Percentiles rank a stretch among this genome's conserved stretches.
Conservation (phyloP, 2,113 vertebrate species). For the Anarrhichthys ocellatus region DNA sequence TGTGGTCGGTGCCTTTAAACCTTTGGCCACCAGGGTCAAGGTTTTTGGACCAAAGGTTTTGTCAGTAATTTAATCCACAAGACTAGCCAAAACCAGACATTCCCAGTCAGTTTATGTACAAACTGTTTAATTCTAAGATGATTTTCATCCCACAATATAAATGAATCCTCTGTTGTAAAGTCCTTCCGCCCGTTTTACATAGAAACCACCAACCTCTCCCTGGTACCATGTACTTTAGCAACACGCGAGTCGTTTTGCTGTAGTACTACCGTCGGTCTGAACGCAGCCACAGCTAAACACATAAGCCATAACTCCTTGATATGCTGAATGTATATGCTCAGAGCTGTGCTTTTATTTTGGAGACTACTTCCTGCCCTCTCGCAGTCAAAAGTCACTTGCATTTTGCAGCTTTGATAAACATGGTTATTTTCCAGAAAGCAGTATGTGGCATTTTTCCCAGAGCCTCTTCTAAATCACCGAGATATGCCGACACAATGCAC, state of each 20-base stretch:
- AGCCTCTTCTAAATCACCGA: slow-evolving; percentile 18
- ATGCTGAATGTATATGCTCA: background rate
- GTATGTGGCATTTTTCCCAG: background rate
- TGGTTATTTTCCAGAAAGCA: slow-evolving; percentile 8
- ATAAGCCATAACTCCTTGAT: background rate
- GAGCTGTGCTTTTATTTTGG: background rate
- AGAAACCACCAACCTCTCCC: background rate
- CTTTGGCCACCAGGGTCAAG: background rate
- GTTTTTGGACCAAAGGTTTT: background rate
- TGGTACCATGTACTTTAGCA: background rate
- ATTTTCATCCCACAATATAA: background rate
- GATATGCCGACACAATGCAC: slow-evolving; percentile 29
- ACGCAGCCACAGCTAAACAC: background rate
- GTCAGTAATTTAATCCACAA: background rate
- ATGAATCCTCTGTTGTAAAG: background rate
- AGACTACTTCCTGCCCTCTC: slow-evolving; percentile 4
- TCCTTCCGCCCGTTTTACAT: background rate
- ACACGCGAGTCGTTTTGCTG: background rate
- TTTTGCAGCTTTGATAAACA: slow-evolving; percentile 20
- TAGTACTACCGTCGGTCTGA: background rate
- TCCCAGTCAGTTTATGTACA: too few relatives aligned
- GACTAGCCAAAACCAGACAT: too few relatives aligned
- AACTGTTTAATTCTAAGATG: background rate
- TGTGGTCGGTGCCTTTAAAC: too few relatives aligned
- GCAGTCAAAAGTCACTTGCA: background rate